phyloP scores from a whole-genome alignment of 2,797 vertebrate genomes.

The Eidolon dupreanum region DNA sequence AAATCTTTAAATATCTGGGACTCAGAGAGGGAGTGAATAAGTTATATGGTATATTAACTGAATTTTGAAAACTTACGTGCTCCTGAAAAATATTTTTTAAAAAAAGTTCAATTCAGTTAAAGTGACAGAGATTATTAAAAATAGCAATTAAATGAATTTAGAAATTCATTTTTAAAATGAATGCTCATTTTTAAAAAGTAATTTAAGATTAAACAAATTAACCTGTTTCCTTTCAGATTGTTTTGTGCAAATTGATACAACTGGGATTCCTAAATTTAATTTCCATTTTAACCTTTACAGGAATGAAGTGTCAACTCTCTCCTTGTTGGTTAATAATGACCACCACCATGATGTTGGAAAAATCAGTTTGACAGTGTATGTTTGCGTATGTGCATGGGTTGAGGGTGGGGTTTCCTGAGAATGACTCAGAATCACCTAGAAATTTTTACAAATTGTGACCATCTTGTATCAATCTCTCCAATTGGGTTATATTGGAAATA shows the following conservation, averaged over 20 bases:
- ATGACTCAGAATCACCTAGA: not conserved
- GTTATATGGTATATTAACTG: not conserved
- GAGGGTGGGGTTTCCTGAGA: not conserved
- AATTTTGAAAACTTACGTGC: not conserved
- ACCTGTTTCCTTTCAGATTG: not conserved
- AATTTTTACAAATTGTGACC: not conserved
- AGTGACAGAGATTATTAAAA: not conserved
- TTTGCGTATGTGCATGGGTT: not conserved
- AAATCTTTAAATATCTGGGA: not conserved
- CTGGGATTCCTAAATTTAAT: not conserved
- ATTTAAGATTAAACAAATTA: conserved; percentile 1
- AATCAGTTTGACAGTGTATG: not conserved
- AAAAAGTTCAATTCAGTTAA: conserved; percentile 14
- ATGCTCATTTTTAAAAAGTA: conserved; percentile 22
- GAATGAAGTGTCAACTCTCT: not conserved
- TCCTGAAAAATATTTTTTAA: conserved; percentile 37
- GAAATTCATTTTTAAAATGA: not conserved
- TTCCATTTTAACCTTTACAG: not conserved
- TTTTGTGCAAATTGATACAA: not conserved
- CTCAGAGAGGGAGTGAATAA: not conserved
- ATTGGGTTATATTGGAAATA: not conserved
- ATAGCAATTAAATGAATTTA: not conserved
- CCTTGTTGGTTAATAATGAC: not conserved
- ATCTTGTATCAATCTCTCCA: not conserved
- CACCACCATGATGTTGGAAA: not conserved